Evolutionary conservation across 2,888 invertebrate species (phyloP), one percentile per base, ranked within the genome.

Genomic region (Tachystola acroxantha): DNA sequence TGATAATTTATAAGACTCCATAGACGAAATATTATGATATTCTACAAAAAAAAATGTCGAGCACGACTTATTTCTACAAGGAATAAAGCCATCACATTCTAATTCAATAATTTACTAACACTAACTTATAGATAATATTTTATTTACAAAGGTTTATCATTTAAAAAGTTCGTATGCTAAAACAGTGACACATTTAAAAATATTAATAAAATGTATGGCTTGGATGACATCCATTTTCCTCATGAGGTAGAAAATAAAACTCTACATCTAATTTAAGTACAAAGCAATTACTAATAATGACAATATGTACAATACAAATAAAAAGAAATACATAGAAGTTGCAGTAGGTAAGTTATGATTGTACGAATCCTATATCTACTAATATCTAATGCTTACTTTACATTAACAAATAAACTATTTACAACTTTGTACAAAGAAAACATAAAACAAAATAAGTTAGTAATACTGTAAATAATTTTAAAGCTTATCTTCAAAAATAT

Each of bases 391-490:
- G n/a, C 34, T 11, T 34, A 35, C 12, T 30, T 35, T 26, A 50
- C 64, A 64, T 68, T 52, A 72, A 73, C 67, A 65, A 62, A 74
- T 45, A 48, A 36, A 32, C 30, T 82, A 85, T 86, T 64, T 85
- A 86, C 85, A 85, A 45, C 47, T 78, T 75, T 82, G 51, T 82
- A 81, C 81, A 84, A 43, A 52, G 53, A 57, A 57, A 59, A 45
- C 42, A 50, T 57, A 61, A 69, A 69, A 57, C 70, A 73, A 75
- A 80, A 79, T 79, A 82, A 81, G 70, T 85, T 82, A 85, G 68
- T 82, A 85, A 86, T 86, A 86, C 86, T 84, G 85, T 82, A 79
- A 82, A 84, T 71, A 78, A 72, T 60, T 69, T 85, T 84, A 85
- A 82, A 76, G 79, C 79, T 78, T 72, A 74, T 54, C 42, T 56